Conservation (phyloP, 1,140 invertebrate genomes). For the Drosophila nebulosa region DNA sequence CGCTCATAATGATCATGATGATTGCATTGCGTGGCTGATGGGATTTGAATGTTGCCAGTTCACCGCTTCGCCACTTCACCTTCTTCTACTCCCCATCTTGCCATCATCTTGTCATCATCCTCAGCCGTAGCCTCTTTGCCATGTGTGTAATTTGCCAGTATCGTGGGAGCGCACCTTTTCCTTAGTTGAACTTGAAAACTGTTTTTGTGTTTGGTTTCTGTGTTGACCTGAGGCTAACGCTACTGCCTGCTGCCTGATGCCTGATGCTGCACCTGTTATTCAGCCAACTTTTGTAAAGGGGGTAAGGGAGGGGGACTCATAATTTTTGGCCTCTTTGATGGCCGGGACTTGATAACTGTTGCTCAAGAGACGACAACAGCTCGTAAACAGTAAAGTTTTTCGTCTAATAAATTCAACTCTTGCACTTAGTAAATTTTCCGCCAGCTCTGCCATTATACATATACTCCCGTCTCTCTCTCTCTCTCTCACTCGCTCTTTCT, state of each 20-base stretch:
- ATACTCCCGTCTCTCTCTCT: neutral
- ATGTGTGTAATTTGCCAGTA: constrained; percentile 66
- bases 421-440: constrained; percentile 75
- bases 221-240: constrained; percentile 29
- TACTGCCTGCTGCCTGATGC: constrained; percentile 27
- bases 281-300: constrained; percentile 12
- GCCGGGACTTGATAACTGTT: constrained; percentile 53
- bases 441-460: constrained; percentile 1
- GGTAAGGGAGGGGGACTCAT: constrained; percentile 32
- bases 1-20: constrained; percentile 78
- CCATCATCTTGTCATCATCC: constrained; percentile 8
- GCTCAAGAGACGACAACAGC: constrained; percentile 57
- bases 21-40: constrained; percentile 78
- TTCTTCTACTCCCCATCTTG: constrained; percentile 16
- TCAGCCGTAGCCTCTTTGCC: constrained; percentile 19
- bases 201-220: neutral
- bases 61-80: neutral
- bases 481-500: constrained; percentile 44
- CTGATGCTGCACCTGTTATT: constrained; percentile 61
- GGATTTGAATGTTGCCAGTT: constrained; percentile 67
- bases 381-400: constrained; percentile 75
- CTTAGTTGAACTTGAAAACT: neutral
- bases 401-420: constrained; percentile 74
- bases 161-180: constrained; percentile 73
- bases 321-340: constrained; percentile 68